Percentiles rank a stretch among this genome's conserved stretches.
These are phyloP conservation scores for Drosophila atripex DNA, from an alignment of 2,888 invertebrate genomes.

Conservation along the genomic window DNA sequence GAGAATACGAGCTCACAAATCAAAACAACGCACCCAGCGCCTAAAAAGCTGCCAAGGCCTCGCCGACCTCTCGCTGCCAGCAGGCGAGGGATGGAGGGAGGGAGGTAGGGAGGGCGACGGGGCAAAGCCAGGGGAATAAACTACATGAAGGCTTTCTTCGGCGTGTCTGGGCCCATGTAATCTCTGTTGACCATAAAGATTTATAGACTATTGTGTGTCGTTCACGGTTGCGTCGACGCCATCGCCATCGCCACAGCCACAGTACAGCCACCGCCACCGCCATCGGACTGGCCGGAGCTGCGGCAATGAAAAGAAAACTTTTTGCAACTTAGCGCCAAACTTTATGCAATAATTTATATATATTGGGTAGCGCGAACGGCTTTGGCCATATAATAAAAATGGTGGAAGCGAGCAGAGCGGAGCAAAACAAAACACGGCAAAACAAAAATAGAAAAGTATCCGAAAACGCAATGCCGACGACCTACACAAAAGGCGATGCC, in stretches of 20 bases:
- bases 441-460: constrained; percentile 14
- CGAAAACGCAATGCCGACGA: constrained; percentile 58
- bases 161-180: constrained; percentile 67
- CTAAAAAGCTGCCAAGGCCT: constrained; percentile 71
- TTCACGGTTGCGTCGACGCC: constrained; percentile 37
- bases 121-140: constrained; percentile 65
- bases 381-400: constrained; percentile 47
- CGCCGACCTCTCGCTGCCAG: constrained; percentile 16
- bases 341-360: constrained; percentile 82
- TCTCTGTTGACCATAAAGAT: constrained; percentile 81
- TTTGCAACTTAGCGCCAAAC: constrained; percentile 81
- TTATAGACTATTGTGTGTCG: constrained; percentile 80
- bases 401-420: constrained; percentile 35
- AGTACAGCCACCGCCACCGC: constrained; percentile 2
- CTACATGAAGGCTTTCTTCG: constrained; percentile 58
- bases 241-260: constrained; percentile 1
- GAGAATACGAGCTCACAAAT: constrained; percentile 62
- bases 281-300: constrained; percentile 48
- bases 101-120: neutral
- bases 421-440: constrained; percentile 27
- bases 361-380: constrained; percentile 61
- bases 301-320: constrained; percentile 79
- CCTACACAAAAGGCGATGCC: constrained; percentile 70
- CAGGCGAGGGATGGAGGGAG: neutral
- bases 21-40: constrained; percentile 69